These are phyloP conservation scores for Nineta flava DNA, from an alignment of 2,888 invertebrate species.

Conservation along the genomic window DNA sequence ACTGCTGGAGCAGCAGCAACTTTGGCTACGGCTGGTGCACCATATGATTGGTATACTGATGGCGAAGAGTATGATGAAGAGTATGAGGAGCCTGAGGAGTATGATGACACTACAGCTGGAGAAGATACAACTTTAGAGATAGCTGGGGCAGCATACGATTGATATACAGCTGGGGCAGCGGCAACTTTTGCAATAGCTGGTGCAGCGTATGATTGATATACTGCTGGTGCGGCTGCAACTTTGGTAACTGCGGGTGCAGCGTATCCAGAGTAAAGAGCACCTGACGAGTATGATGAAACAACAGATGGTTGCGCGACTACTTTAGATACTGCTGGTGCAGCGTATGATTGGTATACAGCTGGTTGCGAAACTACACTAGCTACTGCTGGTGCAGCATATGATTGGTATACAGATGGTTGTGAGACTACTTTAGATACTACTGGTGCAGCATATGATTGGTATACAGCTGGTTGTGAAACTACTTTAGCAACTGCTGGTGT, in stretches of 20 bases:
- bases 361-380: conserved; percentile 3
- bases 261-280: conserved; percentile 13
- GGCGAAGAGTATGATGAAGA: neutral
- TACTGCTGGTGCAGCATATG: conserved; percentile 8
- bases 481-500: conserved; percentile 21
- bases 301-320: conserved; percentile 4
- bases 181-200: conserved; percentile 23
- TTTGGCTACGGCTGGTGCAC: conserved; percentile 7
- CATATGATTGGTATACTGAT: conserved; percentile 8
- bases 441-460: conserved; percentile 8
- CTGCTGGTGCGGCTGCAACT: conserved; percentile 25
- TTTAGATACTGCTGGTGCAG: conserved; percentile 7
- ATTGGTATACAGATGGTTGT: conserved; percentile 6
- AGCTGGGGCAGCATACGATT: conserved; percentile 12
- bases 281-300: conserved; percentile 6
- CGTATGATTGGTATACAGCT: conserved; percentile 8
- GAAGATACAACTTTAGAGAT: conserved; percentile 23
- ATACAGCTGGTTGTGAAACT: conserved; percentile 15
- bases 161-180: conserved; percentile 12
- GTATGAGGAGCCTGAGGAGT: conserved; percentile 2
- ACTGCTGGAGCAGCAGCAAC: conserved; percentile 12
- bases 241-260: conserved; percentile 16
- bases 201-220: conserved; percentile 11
- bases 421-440: conserved; percentile 25
- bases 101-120: conserved; percentile 8